phyloP scores from a whole-genome alignment of 2,113 vertebrate genomes.

The Hydrolagus affinis region DNA sequence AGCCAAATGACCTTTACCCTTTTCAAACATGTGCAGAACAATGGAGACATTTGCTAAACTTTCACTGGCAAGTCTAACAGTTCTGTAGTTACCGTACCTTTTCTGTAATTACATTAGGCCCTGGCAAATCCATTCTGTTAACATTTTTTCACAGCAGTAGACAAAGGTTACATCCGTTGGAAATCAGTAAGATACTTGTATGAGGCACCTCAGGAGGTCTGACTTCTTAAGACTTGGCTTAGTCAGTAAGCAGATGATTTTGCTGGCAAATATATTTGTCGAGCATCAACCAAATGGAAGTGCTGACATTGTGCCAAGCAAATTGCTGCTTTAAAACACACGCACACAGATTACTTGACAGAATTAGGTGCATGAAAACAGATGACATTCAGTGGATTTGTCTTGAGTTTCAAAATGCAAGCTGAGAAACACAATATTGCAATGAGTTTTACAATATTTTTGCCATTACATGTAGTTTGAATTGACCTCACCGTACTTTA shows the following conservation, averaged over 20 bases:
- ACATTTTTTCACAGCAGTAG: constrained; percentile 30
- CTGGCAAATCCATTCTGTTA: constrained; percentile 23
- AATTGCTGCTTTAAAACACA: constrained; percentile 20
- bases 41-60: constrained; percentile 18
- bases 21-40: neutral
- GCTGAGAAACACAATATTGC: neutral
- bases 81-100: neutral
- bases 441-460: neutral
- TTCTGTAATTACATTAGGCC: constrained; percentile 26
- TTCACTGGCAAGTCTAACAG: constrained; percentile 20
- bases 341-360: constrained; percentile 9
- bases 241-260: constrained; percentile 30
- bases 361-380: constrained; percentile 10
- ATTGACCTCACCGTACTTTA: neutral
- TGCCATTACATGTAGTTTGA: too few species aligned
- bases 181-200: constrained; percentile 10
- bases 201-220: constrained; percentile 27
- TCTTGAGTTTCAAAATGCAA: constrained; percentile 14
- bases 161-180: constrained; percentile 31
- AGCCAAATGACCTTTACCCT: too few species aligned
- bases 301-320: constrained; percentile 19
- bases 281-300: constrained; percentile 22
- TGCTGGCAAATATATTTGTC: constrained; percentile 7
- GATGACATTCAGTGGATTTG: neutral
- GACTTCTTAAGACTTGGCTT: constrained; percentile 1